phyloP scores from a whole-genome alignment of 2,888 invertebrate species.

The Eupithecia inturbata region DNA sequence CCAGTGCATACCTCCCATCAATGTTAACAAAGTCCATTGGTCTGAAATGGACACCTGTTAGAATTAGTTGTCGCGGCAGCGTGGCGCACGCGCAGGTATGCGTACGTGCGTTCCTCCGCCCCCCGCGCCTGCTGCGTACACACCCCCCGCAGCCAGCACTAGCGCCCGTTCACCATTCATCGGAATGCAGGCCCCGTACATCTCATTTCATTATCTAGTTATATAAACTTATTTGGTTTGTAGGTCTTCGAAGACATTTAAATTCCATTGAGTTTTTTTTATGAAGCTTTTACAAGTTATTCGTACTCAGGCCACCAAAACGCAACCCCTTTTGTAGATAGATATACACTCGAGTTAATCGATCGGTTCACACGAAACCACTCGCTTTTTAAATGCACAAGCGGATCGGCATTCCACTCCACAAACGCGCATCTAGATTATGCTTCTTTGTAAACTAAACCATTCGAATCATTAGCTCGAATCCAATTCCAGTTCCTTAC shows the following conservation, averaged over 20 bases:
- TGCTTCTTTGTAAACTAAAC: slow-evolving; percentile 16
- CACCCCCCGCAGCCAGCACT: slow-evolving; percentile 44
- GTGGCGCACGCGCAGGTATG: slow-evolving; percentile 76
- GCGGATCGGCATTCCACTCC: slow-evolving; percentile 9
- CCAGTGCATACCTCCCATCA: slow-evolving; percentile 43
- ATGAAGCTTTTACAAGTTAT: slow-evolving; percentile 14
- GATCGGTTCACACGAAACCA: slow-evolving; percentile 12
- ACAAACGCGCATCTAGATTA: slow-evolving; percentile 14
- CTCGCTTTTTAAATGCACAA: slow-evolving; percentile 12
- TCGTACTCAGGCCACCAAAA: background rate
- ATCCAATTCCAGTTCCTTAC: slow-evolving; percentile 51
- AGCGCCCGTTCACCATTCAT: slow-evolving; percentile 69
- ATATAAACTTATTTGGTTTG: slow-evolving; percentile 64
- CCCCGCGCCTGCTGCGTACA: slow-evolving; percentile 42
- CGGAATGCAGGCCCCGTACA: slow-evolving; percentile 75
- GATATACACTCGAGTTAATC: background rate
- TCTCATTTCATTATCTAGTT: slow-evolving; percentile 69
- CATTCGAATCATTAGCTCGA: slow-evolving; percentile 37
- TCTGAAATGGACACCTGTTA: slow-evolving; percentile 67
- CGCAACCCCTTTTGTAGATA: slow-evolving; percentile 1
- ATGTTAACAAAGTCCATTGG: slow-evolving; percentile 45
- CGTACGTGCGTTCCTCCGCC: slow-evolving; percentile 53
- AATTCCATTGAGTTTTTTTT: slow-evolving; percentile 29
- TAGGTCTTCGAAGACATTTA: slow-evolving; percentile 43
- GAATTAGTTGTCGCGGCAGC: slow-evolving; percentile 59